phyloP scores from a whole-genome alignment of 2,797 vertebrate species.

The Pyrocephalus nanus region DNA sequence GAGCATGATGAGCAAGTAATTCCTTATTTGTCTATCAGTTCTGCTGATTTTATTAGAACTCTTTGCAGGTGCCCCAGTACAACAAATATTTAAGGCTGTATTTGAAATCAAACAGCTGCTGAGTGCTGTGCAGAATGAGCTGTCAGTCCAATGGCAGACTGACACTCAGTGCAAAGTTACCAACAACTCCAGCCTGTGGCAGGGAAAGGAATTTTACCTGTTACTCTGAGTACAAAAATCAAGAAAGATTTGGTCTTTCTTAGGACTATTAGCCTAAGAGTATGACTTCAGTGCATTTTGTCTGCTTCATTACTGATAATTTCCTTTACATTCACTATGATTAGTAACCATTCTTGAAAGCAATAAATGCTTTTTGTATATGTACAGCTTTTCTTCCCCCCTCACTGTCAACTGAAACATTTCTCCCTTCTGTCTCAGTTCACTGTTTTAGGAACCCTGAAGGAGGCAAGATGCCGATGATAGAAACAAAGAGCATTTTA shows the following conservation, averaged over 20 bases:
- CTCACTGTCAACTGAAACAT: background rate
- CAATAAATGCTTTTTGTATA: background rate
- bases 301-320: background rate
- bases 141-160: background rate
- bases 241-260: background rate
- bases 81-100: background rate
- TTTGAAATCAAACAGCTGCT: background rate
- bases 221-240: background rate
- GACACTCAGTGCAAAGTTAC: background rate
- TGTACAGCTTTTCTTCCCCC: accelerated
- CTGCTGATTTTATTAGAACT: background rate
- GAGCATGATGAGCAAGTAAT: accelerated
- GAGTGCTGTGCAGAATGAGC: background rate
- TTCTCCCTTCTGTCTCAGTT: background rate
- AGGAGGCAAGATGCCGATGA: background rate
- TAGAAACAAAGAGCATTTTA: background rate
- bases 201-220: background rate
- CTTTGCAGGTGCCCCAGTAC: background rate
- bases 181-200: background rate
- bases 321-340: background rate
- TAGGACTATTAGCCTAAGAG: background rate
- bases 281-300: background rate
- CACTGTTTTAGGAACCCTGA: background rate
- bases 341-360: background rate
- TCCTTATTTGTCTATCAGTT: background rate